Conservation (phyloP, 2,797 vertebrate species). For the Phrynocephalus vlangalii region DNA sequence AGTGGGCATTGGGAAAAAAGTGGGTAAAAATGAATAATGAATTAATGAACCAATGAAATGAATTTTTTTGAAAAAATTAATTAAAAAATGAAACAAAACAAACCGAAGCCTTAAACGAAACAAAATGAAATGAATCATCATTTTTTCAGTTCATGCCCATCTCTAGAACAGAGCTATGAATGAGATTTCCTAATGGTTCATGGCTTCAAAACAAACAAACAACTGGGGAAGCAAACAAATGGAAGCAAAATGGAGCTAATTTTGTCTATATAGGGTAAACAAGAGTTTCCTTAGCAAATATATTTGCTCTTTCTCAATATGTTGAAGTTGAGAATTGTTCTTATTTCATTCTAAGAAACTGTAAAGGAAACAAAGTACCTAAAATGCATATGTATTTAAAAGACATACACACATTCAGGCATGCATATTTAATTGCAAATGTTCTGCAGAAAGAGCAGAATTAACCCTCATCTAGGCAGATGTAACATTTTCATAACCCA, state of each 20-base stretch:
- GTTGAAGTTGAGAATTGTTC: not conserved
- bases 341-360: not conserved
- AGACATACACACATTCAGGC: too few relatives aligned
- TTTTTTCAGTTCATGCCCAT: too few relatives aligned
- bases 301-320: not conserved
- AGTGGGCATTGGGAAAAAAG: too few relatives aligned
- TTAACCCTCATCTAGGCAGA: too few relatives aligned
- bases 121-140: too few relatives aligned
- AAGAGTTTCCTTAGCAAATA: not conserved
- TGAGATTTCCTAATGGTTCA: not conserved
- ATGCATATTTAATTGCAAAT: not conserved
- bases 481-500: too few relatives aligned
- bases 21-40: too few relatives aligned
- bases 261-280: not conserved
- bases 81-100: too few relatives aligned
- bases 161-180: not conserved
- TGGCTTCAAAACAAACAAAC: not conserved
- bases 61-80: too few relatives aligned
- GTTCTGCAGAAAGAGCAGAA: not conserved
- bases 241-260: not conserved
- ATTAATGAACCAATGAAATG: too few relatives aligned
- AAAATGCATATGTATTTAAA: not conserved
- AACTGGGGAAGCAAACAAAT: not conserved
- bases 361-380: not conserved
- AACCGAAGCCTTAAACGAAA: too few relatives aligned